These are phyloP conservation scores for Hyphantria cunea DNA, from an alignment of 1,140 invertebrate species.

Conservation along the genomic window DNA sequence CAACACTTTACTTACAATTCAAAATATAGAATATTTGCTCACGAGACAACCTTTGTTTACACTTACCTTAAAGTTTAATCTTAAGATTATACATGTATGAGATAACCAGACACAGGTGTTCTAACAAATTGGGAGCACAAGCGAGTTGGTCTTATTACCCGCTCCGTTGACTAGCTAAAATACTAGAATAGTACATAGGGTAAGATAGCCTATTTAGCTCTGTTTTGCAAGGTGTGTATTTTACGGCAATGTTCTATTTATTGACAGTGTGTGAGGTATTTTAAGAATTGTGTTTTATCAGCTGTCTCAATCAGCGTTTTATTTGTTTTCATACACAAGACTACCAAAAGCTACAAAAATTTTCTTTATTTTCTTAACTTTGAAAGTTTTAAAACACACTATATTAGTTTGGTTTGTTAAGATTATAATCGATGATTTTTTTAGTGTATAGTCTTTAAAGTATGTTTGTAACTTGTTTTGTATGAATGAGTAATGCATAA, in stretches of 20 bases:
- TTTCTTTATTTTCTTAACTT: too few species aligned
- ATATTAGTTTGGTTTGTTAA: too few species aligned
- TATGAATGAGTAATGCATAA: too few species aligned
- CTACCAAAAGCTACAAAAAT: too few species aligned
- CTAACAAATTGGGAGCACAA: constrained; percentile 24
- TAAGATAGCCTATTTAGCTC: not conserved
- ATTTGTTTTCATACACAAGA: too few species aligned
- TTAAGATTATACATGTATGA: constrained; percentile 28
- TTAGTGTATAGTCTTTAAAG: too few species aligned
- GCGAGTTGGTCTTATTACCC: constrained; percentile 19
- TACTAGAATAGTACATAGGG: constrained; percentile 11
- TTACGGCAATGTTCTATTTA: not conserved
- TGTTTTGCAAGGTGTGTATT: not conserved
- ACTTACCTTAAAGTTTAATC: constrained; percentile 25
- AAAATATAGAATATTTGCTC: not conserved
- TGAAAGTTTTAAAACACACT: too few species aligned
- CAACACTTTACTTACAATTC: not conserved
- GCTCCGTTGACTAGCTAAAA: constrained; percentile 22
- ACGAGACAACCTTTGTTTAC: constrained; percentile 17
- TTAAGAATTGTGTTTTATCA: not conserved
- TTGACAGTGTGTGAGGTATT: not conserved
- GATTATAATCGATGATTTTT: too few species aligned
- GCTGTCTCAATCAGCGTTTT: not conserved
- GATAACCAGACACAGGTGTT: constrained; percentile 24
- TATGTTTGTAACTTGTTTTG: too few species aligned